Percentiles rank a stretch among this genome's conserved stretches.
Evolutionary conservation across 53 echinoderm and acorn worm genomes (phyloP).

Genomic region (Hippasteria phrygiana): DNA sequence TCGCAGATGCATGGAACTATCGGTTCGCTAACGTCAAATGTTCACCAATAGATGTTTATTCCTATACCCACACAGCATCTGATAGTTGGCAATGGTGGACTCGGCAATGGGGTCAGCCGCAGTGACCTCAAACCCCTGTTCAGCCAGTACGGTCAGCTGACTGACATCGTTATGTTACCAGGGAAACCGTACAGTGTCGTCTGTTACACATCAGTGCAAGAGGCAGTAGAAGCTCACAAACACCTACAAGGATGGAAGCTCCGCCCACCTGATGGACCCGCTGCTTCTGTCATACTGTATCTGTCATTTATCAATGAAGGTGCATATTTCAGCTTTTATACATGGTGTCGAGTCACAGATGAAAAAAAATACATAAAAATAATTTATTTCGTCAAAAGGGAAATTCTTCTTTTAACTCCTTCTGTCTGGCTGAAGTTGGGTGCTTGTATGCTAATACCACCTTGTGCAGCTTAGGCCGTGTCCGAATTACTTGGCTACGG

Average conservation of each 20-base stretch:
- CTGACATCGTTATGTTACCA: slow-evolving; percentile 82
- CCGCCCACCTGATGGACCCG: slow-evolving; percentile 27
- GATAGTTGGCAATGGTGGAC: slow-evolving; percentile 92
- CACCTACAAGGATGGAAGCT: slow-evolving; percentile 77
- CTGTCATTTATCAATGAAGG: slow-evolving; percentile 85
- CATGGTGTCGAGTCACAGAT: too few relatives aligned
- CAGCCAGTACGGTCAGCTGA: slow-evolving; percentile 75
- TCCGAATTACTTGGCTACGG: too few relatives aligned
- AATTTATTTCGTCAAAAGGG: too few relatives aligned
- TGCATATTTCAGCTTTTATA: not conserved
- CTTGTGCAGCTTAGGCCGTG: too few relatives aligned
- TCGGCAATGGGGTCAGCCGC: slow-evolving; percentile 87
- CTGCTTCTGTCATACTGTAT: slow-evolving; percentile 75
- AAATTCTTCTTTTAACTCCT: too few relatives aligned
- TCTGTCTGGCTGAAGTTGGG: too few relatives aligned
- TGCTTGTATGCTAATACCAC: too few relatives aligned
- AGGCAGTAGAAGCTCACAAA: slow-evolving; percentile 71
- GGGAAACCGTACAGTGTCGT: slow-evolving; percentile 93
- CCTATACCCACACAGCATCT: slow-evolving; percentile 56
- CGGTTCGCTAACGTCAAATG: too few relatives aligned
- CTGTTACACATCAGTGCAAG: slow-evolving; percentile 58
- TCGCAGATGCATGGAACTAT: too few relatives aligned
- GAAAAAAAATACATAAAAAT: too few relatives aligned
- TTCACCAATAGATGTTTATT: not conserved
- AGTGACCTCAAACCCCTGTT: slow-evolving; percentile 76